These are phyloP conservation scores for Ciconia boyciana DNA, from an alignment of 2,113 vertebrate genomes.

Conservation along the genomic window DNA sequence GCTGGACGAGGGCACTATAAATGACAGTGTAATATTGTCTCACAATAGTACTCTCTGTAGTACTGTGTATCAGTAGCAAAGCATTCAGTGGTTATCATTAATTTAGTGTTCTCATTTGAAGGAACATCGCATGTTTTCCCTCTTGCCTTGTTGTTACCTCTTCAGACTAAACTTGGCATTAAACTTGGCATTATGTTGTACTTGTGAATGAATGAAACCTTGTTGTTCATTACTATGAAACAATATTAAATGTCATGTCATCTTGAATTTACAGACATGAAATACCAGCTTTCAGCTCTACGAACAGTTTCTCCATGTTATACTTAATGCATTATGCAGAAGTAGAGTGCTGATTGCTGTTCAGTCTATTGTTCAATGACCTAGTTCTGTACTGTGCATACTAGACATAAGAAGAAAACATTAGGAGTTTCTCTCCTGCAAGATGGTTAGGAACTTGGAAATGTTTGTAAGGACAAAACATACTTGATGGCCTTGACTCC, in stretches of 20 bases:
- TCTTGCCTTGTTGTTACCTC: slow-evolving; percentile 83
- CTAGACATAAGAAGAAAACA: slow-evolving; percentile 72
- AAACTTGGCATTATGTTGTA: slow-evolving; percentile 90
- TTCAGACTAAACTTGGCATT: slow-evolving; percentile 89
- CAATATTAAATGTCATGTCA: slow-evolving; percentile 98
- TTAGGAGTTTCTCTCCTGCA: slow-evolving; percentile 38
- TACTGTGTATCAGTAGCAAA: slow-evolving; percentile 66
- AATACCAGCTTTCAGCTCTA: slow-evolving; percentile 89
- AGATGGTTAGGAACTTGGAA: slow-evolving; percentile 65
- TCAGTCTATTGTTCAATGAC: slow-evolving; percentile 94
- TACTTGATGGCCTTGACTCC: slow-evolving; percentile 38
- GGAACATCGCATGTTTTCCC: slow-evolving; percentile 80
- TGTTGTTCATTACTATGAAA: slow-evolving; percentile 90
- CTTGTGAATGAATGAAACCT: slow-evolving; percentile 91
- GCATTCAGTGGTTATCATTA: slow-evolving; percentile 83
- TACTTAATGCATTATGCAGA: slow-evolving; percentile 98
- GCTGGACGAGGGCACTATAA: neutral
- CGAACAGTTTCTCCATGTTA: slow-evolving; percentile 90
- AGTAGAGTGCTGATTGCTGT: slow-evolving; percentile 88
- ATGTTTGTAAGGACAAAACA: slow-evolving; percentile 62
- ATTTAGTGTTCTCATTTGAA: slow-evolving; percentile 82
- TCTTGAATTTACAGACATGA: slow-evolving; percentile 91
- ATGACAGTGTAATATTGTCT: neutral
- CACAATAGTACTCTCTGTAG: slow-evolving; percentile 26
- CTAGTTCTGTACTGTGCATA: slow-evolving; percentile 87